A percentile compares a stretch with the other conserved stretches of the same genome.
Conservation (phyloP, 2,113 vertebrate genomes). For the Tursiops truncatus region DNA sequence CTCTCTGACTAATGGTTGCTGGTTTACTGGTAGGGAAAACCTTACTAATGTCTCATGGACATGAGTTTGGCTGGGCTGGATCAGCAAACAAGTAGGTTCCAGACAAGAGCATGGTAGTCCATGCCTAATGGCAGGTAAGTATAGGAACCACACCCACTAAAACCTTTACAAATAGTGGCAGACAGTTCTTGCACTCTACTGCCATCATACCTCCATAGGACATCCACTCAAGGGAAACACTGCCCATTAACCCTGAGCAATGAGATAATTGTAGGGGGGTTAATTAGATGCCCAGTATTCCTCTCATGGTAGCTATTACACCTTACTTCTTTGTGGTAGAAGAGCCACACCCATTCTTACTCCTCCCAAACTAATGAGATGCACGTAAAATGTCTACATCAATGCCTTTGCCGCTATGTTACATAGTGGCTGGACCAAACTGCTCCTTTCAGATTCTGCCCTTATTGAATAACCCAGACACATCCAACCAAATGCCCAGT, state of each 20-base stretch:
- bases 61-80: too few species aligned
- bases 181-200: neutral
- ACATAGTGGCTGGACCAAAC: neutral
- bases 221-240: neutral
- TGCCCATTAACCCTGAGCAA: neutral
- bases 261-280: neutral
- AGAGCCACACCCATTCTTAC: neutral
- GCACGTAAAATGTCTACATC: neutral
- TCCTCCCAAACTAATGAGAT: neutral
- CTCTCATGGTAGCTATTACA: neutral
- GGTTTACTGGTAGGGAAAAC: too few species aligned
- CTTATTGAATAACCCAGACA: neutral
- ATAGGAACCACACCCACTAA: neutral
- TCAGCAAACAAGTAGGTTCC: too few species aligned
- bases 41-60: too few species aligned
- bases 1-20: too few species aligned
- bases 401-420: neutral
- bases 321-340: neutral
- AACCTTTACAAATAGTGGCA: neutral
- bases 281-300: neutral
- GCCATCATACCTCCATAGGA: neutral
- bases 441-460: neutral
- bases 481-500: neutral
- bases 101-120: neutral
- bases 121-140: neutral